A percentile compares a stretch with the other conserved stretches of the same genome.
These are phyloP conservation scores for Psilanteris sp. DNA, from an alignment of 1,140 invertebrate genomes.

Conservation along the genomic window DNA sequence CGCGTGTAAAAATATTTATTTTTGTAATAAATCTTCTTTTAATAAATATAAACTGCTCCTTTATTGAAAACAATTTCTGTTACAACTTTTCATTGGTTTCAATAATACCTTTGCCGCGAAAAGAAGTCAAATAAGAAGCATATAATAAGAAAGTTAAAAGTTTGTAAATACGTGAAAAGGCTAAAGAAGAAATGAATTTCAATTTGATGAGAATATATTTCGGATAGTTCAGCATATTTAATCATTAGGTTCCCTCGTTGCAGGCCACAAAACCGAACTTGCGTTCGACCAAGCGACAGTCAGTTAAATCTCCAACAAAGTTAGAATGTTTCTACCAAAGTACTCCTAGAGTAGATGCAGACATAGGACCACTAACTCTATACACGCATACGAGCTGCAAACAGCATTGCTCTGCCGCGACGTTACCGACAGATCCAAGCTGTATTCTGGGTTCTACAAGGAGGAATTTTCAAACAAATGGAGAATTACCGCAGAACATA, in stretches of 20 bases:
- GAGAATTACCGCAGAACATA: constrained; percentile 72
- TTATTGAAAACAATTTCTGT: too few relatives aligned
- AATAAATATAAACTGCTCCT: too few relatives aligned
- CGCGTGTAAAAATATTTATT: too few relatives aligned
- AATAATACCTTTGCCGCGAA: too few relatives aligned
- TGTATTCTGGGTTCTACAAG: constrained; percentile 50
- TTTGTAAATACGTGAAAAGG: too few relatives aligned
- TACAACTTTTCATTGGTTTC: too few relatives aligned
- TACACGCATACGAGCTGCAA: constrained; percentile 48
- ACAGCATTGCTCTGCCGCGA: constrained; percentile 23
- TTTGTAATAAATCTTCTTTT: too few relatives aligned
- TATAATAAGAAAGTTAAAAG: too few relatives aligned
- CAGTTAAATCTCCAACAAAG: constrained; percentile 67
- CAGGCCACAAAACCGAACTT: constrained; percentile 74
- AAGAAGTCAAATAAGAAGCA: too few relatives aligned
- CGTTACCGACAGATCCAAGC: constrained; percentile 51
- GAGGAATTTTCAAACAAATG: constrained; percentile 67
- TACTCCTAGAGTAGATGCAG: constrained; percentile 75
- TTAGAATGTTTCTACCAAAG: constrained; percentile 77
- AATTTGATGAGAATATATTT: too few relatives aligned
- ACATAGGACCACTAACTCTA: constrained; percentile 76
- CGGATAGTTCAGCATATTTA: too few relatives aligned
- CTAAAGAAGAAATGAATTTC: too few relatives aligned
- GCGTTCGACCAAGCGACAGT: constrained; percentile 71
- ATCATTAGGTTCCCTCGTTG: constrained; percentile 18